phyloP scores from a whole-genome alignment of 2,113 vertebrate genomes.

The Brachypodius melanocephalos region DNA sequence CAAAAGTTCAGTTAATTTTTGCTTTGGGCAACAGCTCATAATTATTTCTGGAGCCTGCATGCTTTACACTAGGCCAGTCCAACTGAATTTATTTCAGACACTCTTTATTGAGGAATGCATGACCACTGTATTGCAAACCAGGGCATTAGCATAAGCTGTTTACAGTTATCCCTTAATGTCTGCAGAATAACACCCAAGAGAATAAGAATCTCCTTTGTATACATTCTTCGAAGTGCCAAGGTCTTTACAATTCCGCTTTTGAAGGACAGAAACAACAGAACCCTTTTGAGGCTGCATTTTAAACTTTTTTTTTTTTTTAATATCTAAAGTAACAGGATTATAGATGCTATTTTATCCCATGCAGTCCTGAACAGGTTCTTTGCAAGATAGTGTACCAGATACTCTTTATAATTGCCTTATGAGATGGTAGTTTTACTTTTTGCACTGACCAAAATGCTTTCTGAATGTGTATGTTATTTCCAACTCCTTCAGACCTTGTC shows the following conservation, averaged over 20 bases:
- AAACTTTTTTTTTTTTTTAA: neutral
- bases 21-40: neutral
- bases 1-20: conserved; percentile 2
- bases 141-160: neutral
- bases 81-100: neutral
- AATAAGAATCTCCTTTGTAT: neutral
- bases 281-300: neutral
- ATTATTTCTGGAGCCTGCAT: neutral
- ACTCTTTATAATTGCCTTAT: neutral
- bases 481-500: neutral
- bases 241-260: neutral
- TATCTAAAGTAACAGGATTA: neutral
- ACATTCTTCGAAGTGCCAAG: neutral
- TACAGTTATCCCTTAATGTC: neutral
- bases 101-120: neutral
- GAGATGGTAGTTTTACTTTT: neutral
- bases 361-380: neutral
- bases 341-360: neutral
- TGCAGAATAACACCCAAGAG: neutral
- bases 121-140: neutral
- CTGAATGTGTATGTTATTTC: neutral
- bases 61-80: neutral
- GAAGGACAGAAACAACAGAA: neutral
- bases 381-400: neutral
- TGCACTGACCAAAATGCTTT: neutral